phyloP scores from a whole-genome alignment of 1,140 invertebrate genomes.

The Plodia interpunctella region DNA sequence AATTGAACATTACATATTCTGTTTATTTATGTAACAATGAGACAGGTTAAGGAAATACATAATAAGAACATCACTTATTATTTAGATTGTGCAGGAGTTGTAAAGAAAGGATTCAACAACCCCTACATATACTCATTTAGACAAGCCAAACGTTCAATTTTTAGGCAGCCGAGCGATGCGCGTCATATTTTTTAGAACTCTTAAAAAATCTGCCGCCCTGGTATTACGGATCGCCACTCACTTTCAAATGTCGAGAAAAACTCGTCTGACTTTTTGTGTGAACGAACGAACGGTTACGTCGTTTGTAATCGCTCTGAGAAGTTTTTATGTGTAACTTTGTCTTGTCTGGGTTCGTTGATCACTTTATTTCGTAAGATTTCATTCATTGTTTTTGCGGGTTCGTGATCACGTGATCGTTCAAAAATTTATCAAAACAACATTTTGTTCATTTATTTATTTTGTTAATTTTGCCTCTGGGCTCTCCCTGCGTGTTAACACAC shows the following conservation, averaged over 20 bases:
- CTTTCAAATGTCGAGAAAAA: constrained; percentile 36
- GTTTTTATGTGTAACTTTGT: constrained; percentile 3
- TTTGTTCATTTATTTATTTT: too few species aligned
- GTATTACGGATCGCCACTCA: constrained; percentile 31
- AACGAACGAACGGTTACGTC: neutral
- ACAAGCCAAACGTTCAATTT: neutral
- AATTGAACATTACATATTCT: too few species aligned
- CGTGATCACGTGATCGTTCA: too few species aligned
- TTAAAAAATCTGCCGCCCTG: constrained; percentile 26
- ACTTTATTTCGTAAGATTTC: neutral
- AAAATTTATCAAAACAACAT: too few species aligned
- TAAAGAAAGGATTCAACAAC: too few species aligned
- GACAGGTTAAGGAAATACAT: too few species aligned
- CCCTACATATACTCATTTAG: too few species aligned
- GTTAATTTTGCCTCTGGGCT: too few species aligned
- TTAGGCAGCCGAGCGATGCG: neutral
- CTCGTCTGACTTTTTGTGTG: constrained; percentile 1
- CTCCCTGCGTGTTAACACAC: too few species aligned
- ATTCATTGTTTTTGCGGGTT: neutral
- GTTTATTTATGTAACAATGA: too few species aligned
- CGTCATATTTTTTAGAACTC: constrained; percentile 14
- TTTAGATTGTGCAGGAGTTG: too few species aligned
- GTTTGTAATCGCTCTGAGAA: neutral
- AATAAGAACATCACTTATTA: too few species aligned
- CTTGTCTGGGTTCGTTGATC: constrained; percentile 1